phyloP scores from a whole-genome alignment of 2,888 invertebrate genomes.

The Stegophylla sp. region DNA sequence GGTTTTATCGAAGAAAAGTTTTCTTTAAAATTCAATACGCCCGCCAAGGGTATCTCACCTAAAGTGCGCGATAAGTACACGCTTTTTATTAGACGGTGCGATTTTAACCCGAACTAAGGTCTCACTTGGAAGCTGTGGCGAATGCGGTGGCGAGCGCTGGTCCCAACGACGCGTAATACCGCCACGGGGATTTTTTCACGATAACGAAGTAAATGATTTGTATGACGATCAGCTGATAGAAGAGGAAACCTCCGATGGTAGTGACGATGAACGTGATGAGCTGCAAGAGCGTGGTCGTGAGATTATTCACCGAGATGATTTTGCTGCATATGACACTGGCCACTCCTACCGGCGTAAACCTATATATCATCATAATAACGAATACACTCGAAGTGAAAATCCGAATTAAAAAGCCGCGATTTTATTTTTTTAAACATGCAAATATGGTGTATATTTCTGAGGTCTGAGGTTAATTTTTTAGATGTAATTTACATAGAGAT shows the following conservation, averaged over 20 bases:
- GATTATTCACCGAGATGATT: constrained; percentile 75
- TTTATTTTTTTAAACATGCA: too few relatives aligned
- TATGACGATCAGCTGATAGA: constrained; percentile 85
- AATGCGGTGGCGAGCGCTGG: constrained; percentile 86
- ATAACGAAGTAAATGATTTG: constrained; percentile 83
- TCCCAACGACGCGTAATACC: constrained; percentile 82
- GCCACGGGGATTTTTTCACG: constrained; percentile 82
- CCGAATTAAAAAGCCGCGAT: too few relatives aligned
- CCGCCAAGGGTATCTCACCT: too few relatives aligned
- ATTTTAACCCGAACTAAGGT: too few relatives aligned
- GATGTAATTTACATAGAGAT: too few relatives aligned
- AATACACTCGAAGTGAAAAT: too few relatives aligned
- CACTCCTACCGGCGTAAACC: constrained; percentile 82
- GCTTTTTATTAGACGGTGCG: too few relatives aligned
- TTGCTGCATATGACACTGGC: constrained; percentile 85
- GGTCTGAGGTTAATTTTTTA: too few relatives aligned
- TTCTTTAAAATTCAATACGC: too few relatives aligned
- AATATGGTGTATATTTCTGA: too few relatives aligned
- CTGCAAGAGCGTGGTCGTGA: constrained; percentile 69
- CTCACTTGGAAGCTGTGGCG: constrained; percentile 91
- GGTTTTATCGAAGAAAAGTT: too few relatives aligned
- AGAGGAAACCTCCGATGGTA: constrained; percentile 79
- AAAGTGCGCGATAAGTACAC: too few relatives aligned
- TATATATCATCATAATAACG: constrained; percentile 62
- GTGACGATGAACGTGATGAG: constrained; percentile 77